Base-by-base conservation (phyloP, 2,888 invertebrate species). In the Drosophila rellima region DNA sequence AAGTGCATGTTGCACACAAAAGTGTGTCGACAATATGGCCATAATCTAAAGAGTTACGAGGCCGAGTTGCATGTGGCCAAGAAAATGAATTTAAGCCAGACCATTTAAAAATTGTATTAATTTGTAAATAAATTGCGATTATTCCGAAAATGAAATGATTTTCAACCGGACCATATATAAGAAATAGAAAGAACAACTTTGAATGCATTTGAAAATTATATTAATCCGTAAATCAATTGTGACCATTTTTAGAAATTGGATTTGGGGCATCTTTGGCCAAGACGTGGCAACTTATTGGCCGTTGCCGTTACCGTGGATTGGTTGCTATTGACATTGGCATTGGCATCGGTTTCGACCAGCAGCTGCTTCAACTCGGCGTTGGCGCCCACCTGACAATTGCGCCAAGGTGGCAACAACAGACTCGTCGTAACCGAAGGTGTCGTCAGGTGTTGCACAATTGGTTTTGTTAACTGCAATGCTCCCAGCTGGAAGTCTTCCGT, bases 1-100 rank as follows among this genome's bases (percentile, higher is more conserved):
- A 84, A 82, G 37, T 88, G 85, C 10, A 20, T 88, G 39, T 35
- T 85, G 20, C 66, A 72, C 11, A 17, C 13, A 0, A 23, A 15
- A 2, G 26, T 87, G 1, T 82, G 81, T 23, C 45, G 55, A 15
- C 23, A 6, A 0, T 51, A 60, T 42, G 82, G 72, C n/a, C 35
- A 40, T 4, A 31, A 52, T 47, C 62, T 83, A 1, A 54, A 23
- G 20, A 39, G 52, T 5, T 55, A n/a, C 10, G 67, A 74, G 33
- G 3, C 11, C 0, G 52, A 74, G 2, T 10, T 35, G 45, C 10
- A 55, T 1, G n/a, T 11, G 18, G 47, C 56, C 7, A 39, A 37
- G 2, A 3, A 18, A 3, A 20, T n/a, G 23, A 44, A 33, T 0
- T 7, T n/a, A 6, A 35, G n/a, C 0, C n/a, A 35, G n/a, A 11